Base-by-base conservation (phyloP, 2,113 vertebrate genomes). In the Hystrix brachyura region DNA sequence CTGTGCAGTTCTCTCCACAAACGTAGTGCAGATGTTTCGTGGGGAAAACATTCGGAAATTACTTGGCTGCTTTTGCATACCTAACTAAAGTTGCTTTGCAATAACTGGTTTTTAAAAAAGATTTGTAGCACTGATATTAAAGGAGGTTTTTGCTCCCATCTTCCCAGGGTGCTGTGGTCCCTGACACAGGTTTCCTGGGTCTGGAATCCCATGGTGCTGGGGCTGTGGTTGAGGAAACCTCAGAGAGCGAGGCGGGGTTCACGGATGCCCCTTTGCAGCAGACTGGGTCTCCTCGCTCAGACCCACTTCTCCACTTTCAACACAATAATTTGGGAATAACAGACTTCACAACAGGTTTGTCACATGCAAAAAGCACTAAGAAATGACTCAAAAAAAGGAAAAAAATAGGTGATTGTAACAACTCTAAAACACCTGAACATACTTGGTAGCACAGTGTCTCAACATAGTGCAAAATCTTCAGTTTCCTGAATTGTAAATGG, bases 331-430 rank as follows among this genome's bases (percentile, higher is more conserved):
- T 34, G 71, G 43, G 51, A 83, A 59, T 4, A 8, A 71, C 74
- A 91, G 34, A 69, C 23, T 94, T 97, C 8, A 38, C 46, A 81
- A 32, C 29, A 60, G 29, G 29, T 78, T 89, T 94, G 38, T 94
- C 14, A 78, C 15, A 38, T 38, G 38, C 38, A 38, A 38, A 38
- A 38, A 38, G 38, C 38, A 38, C 38, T 38, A 38, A 38, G 38
- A 38, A 38, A 38, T 38, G 38, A 38, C 38, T 38, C 19, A 34
- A 84, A 71, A 55, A 91, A 76, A 51, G 60, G 12, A 13, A 34
- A 76, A 57, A 34, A 90, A 72, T 87, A 82, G 64, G 71, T 46
- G 48, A 67, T n/a, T 84, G 19, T 57, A 92, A 92, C 27, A 93
- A 78, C 51, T 82, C 27, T 67, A 25, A 2, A 85, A 53, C 12